Base-by-base conservation (phyloP, 1,140 invertebrate genomes). In the Apolygus lucorum region DNA sequence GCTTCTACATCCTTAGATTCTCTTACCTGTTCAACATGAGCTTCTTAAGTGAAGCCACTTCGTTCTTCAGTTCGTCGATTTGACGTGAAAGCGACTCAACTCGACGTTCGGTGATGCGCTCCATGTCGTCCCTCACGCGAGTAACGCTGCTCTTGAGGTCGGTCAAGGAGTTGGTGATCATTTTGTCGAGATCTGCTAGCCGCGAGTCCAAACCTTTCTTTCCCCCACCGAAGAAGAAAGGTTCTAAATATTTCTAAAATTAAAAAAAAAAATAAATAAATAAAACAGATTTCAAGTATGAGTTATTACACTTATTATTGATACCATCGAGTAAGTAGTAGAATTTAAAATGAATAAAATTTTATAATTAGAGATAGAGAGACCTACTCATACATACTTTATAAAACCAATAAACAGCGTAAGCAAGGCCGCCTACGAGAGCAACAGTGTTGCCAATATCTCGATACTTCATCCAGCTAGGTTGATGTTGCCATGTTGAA, bases 1-100 rank as follows among this genome's bases (percentile, higher is more conserved):
- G n/a, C n/a, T n/a, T n/a, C n/a, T n/a, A n/a, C n/a, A n/a, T n/a
- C n/a, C n/a, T n/a, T n/a, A n/a, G n/a, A n/a, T n/a, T n/a, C n/a
- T n/a, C 26, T 21, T 54, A 71, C 70, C 70, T 62, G 49, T 27
- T 71, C 4, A 71, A 49, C 11, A 72, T 49, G 11, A 72, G 28
- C 68, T 69, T 69, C 52, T 72, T 72, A 4, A 72, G 22, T 8
- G 71, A 66, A 34, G 71, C 21, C 1, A 72, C 64, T 63, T 72
- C 71, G 22, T 34, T n/a, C 27, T 72, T 72, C 1, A 72, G 24
- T 22, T 69, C 63, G 22, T 67, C 24, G 4, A 72, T 69, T 62
- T 72, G 29, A 21, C 52, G 63, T 21, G 21, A 21, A 1, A 72
- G n/a, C 1, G 13, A 13, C 4, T 67, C 63, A 49, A 25, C 28